Base-by-base conservation (phyloP, 30 jellyfish, hydroid and myxozoan species). In the Catostylus mosaicus region DNA sequence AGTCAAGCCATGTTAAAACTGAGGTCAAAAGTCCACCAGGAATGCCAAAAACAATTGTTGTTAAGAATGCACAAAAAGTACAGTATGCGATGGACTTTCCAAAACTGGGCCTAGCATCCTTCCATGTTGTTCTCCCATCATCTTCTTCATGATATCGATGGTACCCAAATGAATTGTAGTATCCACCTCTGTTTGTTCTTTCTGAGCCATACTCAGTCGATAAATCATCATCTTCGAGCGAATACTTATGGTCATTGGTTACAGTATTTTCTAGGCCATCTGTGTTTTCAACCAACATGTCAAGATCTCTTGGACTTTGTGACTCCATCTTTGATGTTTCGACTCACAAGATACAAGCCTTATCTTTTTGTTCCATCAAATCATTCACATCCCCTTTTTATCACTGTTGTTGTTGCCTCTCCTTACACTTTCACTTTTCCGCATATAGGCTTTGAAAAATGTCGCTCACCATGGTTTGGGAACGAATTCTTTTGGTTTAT, bases 31-130 rank as follows among this genome's bases (percentile, higher is more conserved):
- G 47, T 31, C 92, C 92, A 0, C 64, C 73, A 0, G 80, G 75
- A 19, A 57, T 70, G n/a, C 92, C 92, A 69, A 30, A 32, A 12
- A 82, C 12, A 29, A 82, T 20, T 9, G 92, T 68, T 35, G 86
- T 38, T 8, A 40, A 54, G 48, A 70, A 54, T 1, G 92, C 82
- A 37, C 77, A 82, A 4, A 60, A 7, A 3, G 35, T 24, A 30
- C 92, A 68, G 67, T 24, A 47, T 1, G 19, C 7, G 5, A 72
- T 52, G 7, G 92, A 82, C 47, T 0, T 32, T 10, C 32, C 12
- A 72, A 24, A 51, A 19, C 80, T 51, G 19, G 92, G 92, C 63
- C 86, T 59, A 11, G 45, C 73, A 18, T 23, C 30, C 57, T 82
- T 82, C 92, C 92, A 82, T 23, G 36, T 63, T 0, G 10, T 8